phyloP scores from a whole-genome alignment of 2,113 vertebrate species.

The Clarias batrachus region DNA sequence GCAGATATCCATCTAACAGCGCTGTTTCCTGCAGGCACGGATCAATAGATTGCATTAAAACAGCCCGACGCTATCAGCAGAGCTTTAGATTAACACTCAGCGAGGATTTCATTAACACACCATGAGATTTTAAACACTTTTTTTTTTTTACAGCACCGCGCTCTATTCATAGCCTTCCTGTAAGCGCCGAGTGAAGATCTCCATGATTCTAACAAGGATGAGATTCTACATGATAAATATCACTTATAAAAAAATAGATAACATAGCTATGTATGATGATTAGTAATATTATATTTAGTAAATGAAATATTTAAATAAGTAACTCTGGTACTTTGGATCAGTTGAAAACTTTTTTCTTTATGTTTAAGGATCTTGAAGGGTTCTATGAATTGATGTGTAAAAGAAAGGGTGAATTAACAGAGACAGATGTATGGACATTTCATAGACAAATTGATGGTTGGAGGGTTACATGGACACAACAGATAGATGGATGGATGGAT shows the following conservation, averaged over 20 bases:
- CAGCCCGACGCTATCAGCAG: conserved; percentile 33
- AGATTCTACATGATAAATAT: conserved; percentile 7
- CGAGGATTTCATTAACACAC: conserved; percentile 21
- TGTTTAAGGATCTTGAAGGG: not conserved
- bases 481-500: not conserved
- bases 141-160: not conserved
- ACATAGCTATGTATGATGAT: not conserved
- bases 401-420: too few species aligned
- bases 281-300: not conserved
- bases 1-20: conserved; percentile 50
- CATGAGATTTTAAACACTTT: not conserved
- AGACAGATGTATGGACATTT: not conserved
- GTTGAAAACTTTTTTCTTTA: not conserved
- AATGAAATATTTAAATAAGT: not conserved
- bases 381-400: not conserved
- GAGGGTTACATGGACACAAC: not conserved
- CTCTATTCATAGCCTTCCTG: not conserved
- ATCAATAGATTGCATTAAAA: conserved; percentile 58
- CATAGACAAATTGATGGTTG: not conserved
- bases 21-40: conserved; percentile 51
- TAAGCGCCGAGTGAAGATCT: not conserved
- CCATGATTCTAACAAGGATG: not conserved
- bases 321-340: not conserved
- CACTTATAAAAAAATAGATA: not conserved
- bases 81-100: conserved; percentile 47